These are phyloP conservation scores for Ariopsis seemanni DNA, from an alignment of 2,113 vertebrate genomes.

Conservation along the genomic window DNA sequence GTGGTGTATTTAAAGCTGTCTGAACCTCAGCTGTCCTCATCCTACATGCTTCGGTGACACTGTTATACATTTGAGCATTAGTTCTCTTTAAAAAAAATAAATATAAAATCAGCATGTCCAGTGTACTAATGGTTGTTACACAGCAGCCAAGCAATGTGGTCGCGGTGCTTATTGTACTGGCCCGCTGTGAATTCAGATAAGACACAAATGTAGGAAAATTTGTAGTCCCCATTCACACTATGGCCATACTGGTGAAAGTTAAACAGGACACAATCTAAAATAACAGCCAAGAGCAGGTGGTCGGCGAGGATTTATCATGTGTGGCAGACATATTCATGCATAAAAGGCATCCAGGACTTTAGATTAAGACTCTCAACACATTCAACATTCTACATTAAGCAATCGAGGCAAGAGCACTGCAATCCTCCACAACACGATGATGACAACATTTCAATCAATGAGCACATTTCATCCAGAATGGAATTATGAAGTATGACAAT, in stretches of 20 bases:
- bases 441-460: neutral
- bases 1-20: neutral
- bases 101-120: neutral
- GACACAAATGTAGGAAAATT: neutral
- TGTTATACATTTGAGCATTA: neutral
- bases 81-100: neutral
- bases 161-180: neutral
- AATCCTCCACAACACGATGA: neutral
- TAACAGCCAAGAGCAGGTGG: neutral
- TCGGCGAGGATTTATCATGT: constrained; percentile 23
- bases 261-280: neutral
- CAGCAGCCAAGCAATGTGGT: neutral
- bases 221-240: neutral
- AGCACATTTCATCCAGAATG: neutral
- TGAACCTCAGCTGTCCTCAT: neutral
- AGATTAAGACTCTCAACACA: neutral
- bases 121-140: neutral
- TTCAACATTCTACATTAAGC: neutral
- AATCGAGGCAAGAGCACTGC: neutral
- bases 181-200: neutral
- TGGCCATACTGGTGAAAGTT: neutral
- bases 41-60: neutral
- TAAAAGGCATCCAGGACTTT: neutral
- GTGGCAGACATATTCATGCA: constrained; percentile 17
- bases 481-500: neutral